Base-by-base conservation (phyloP, 2,113 vertebrate genomes). In the Dendrocopos noguchii region DNA sequence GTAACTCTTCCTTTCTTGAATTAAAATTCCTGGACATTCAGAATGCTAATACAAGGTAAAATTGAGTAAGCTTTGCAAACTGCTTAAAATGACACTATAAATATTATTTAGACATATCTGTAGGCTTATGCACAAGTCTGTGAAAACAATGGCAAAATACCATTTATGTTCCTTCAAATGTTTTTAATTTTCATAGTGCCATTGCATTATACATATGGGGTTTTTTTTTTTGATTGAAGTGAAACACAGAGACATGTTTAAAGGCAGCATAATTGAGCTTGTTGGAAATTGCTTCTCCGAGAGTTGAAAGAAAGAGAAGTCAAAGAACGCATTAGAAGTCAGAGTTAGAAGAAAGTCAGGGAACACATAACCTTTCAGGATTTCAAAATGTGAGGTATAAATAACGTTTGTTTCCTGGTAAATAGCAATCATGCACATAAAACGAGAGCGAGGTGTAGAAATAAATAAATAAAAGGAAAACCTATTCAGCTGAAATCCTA, bases 401-500 rank as follows among this genome's bases (percentile, higher is more conserved):
- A 94, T 95, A 95, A 88, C 96, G 79, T 92, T 96, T 95, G 70
- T 85, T 95, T 95, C 79, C 74, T 47, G 46, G 88, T 90, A 97
- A 97, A 95, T 77, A 97, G 87, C 84, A 97, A 97, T 96, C 90
- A 93, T 63, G 84, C 5, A 67, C 77, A 97, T 80, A 91, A 95
- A 95, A 94, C 10, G 2, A 91, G 65, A 95, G 93, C 10, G 2
- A 91, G 65, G 77, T 50, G 42, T 52, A 90, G 85, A 96, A 97
- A 95, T 76, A 95, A 95, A 94, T 87, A 95, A 95, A 89, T 61
- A 88, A 94, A 80, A 31, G 70, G 12, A 65, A 89, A 81, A 25
- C 57, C 79, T 96, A 91, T 96, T 96, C 90, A 95, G 14, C 24
- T 50, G 44, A 91, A 96, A 93, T 94, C 77, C 88, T 73, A 82